A percentile compares a stretch with the other conserved stretches of the same genome.
Evolutionary conservation across 1,140 invertebrate species (phyloP).

Genomic region (Hesperophylax magnus): DNA sequence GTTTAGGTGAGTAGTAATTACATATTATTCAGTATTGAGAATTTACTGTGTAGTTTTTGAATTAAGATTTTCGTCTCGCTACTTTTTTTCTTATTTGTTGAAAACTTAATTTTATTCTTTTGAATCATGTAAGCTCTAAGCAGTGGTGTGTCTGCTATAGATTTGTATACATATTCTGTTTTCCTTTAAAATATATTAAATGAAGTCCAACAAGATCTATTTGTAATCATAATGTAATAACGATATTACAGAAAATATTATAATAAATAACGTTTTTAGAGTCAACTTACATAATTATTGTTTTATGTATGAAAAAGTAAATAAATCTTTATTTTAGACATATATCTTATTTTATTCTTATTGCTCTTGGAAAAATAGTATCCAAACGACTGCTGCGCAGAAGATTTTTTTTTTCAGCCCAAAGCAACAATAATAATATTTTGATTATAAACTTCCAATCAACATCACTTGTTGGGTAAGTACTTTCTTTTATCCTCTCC

Average conservation of each 20-base stretch:
- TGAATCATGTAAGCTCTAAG: background rate
- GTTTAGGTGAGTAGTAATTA: too few relatives aligned
- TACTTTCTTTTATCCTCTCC: too few relatives aligned
- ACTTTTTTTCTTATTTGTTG: conserved; percentile 7
- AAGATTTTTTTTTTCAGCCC: too few relatives aligned
- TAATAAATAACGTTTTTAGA: conserved; percentile 16
- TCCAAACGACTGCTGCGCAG: too few relatives aligned
- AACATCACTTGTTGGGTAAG: too few relatives aligned
- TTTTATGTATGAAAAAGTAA: conserved; percentile 47
- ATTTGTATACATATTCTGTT: conserved; percentile 19
- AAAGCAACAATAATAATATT: too few relatives aligned
- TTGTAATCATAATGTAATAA: conserved; percentile 41
- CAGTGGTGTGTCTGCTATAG: background rate
- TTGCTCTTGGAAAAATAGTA: too few relatives aligned
- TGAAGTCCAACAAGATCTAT: conserved; percentile 33
- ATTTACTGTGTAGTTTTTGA: conserved; percentile 15
- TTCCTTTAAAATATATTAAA: conserved; percentile 21
- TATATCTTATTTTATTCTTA: conserved; percentile 17
- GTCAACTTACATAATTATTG: conserved; percentile 45
- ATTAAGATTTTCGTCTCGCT: background rate
- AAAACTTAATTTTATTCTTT: background rate
- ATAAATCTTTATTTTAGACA: conserved; percentile 47
- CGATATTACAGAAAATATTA: conserved; percentile 23
- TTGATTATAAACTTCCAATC: too few relatives aligned
- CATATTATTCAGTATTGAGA: background rate